Evolutionary conservation across 1,140 invertebrate species (phyloP).

Genomic region (Bombus waltoni): DNA sequence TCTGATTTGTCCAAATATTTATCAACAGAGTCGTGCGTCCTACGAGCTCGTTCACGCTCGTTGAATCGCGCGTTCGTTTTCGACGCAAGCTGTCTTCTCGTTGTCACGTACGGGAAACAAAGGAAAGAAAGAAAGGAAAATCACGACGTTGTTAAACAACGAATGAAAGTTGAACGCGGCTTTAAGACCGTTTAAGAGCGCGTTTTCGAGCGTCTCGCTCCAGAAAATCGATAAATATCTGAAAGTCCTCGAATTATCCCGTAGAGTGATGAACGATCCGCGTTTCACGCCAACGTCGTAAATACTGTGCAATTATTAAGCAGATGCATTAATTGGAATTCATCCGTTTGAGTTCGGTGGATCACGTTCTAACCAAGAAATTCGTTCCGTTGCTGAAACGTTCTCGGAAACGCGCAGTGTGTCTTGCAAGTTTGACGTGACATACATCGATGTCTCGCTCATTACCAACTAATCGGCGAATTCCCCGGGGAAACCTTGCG

Average conservation of each 20-base stretch:
- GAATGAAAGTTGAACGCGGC: not conserved
- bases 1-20: no score
- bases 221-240: conserved; percentile 16
- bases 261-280: not conserved
- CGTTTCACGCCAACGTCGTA: not conserved
- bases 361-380: not conserved
- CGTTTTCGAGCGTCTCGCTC: not conserved
- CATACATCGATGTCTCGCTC: conserved; percentile 4
- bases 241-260: not conserved
- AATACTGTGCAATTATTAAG: not conserved
- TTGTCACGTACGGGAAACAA: not conserved
- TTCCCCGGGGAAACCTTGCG: conserved; percentile 38
- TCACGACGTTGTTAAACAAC: not conserved
- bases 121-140: not conserved
- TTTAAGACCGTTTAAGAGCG: not conserved
- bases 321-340: not conserved
- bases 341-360: not conserved
- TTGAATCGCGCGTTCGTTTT: no score
- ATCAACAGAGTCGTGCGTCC: no score
- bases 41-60: no score
- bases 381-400: not conserved
- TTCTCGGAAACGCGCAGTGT: no score
- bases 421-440: not conserved
- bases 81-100: not conserved
- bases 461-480: conserved; percentile 46